A percentile compares a stretch with the other conserved stretches of the same genome.
Evolutionary conservation across 35 echinoderm and acorn worm species (phyloP).

Genomic region (Apostichopus japonicus): DNA sequence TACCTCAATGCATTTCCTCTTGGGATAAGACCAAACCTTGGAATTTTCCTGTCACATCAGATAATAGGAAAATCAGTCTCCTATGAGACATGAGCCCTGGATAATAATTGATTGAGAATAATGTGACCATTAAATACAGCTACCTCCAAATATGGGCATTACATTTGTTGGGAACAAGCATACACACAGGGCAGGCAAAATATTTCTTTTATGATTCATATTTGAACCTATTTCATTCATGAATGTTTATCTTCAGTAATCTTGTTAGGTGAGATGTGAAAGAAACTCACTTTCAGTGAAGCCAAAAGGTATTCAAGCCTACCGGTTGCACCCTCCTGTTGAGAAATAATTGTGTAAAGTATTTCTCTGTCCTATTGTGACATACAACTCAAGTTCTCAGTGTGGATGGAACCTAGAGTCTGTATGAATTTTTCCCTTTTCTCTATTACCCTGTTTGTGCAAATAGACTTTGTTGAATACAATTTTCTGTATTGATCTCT

Average conservation of each 20-base stretch:
- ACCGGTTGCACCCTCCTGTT: not conserved
- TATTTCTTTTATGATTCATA: not conserved
- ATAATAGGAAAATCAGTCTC: not conserved
- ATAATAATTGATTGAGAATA: no score
- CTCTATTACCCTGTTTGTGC: no score
- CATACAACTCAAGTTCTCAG: not conserved
- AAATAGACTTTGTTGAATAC: no score
- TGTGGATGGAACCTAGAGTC: no score
- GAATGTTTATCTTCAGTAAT: not conserved
- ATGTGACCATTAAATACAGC: no score
- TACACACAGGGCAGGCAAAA: not conserved
- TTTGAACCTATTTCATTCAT: not conserved
- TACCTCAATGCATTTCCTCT: no score
- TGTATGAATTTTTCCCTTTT: no score
- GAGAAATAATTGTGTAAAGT: not conserved
- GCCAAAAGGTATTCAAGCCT: not conserved
- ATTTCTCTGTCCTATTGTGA: not conserved
- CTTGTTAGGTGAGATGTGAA: not conserved
- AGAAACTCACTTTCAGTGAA: not conserved
- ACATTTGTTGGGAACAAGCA: no score
- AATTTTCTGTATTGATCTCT: no score
- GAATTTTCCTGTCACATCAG: not conserved
- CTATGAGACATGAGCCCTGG: not conserved
- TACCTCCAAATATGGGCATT: no score
- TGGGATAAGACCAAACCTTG: not conserved